phyloP scores from a whole-genome alignment of 2,888 invertebrate genomes.

The Athetis lepigone region DNA sequence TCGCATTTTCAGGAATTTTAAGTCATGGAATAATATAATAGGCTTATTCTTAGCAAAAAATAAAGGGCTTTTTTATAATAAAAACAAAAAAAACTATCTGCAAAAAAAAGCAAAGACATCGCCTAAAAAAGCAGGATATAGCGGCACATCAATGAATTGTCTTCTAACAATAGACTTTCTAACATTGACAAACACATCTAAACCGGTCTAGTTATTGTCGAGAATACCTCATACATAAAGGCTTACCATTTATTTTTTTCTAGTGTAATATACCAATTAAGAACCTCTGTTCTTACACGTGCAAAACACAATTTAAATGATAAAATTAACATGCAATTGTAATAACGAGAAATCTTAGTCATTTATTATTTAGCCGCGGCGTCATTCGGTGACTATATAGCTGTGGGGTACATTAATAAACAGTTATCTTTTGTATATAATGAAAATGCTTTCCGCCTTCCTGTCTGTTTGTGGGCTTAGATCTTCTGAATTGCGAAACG shows the following conservation, averaged over 20 bases:
- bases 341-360: conserved; percentile 67
- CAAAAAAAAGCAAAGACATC: background rate
- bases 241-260: conserved; percentile 45
- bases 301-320: conserved; percentile 51
- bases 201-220: conserved; percentile 37
- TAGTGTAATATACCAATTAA: conserved; percentile 52
- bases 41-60: no score
- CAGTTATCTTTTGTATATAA: conserved; percentile 63
- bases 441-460: conserved; percentile 20
- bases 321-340: conserved; percentile 63
- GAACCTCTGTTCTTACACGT: conserved; percentile 51
- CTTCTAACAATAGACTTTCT: conserved; percentile 42
- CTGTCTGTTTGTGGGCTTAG: no score
- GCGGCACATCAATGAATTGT: background rate
- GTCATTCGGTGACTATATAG: conserved; percentile 61
- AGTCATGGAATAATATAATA: no score
- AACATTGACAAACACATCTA: conserved; percentile 31
- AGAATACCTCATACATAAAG: conserved; percentile 35
- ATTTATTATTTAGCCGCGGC: conserved; percentile 60
- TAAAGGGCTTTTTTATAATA: background rate
- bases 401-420: conserved; percentile 66
- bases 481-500: no score
- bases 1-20: no score
- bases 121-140: background rate
- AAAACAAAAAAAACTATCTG: background rate